Conservation (phyloP, 2,888 invertebrate species). For the Caenorhabditis becei region DNA sequence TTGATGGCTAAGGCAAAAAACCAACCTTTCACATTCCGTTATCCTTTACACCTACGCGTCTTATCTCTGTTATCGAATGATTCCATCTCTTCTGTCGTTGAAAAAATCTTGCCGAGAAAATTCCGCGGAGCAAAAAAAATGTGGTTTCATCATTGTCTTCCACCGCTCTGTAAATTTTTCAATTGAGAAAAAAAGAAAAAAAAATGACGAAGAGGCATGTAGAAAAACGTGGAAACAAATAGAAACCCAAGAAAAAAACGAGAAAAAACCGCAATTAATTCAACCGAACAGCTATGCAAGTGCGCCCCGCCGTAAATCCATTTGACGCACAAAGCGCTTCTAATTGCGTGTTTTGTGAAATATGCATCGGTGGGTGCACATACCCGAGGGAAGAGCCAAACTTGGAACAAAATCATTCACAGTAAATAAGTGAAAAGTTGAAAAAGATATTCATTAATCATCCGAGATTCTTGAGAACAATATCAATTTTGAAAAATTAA, state of each 20-base stretch:
- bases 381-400: too few relatives aligned
- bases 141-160: background rate
- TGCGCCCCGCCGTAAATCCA: background rate
- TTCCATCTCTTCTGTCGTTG: background rate
- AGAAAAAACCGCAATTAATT: background rate
- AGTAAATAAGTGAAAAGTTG: too few relatives aligned
- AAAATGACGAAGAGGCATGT: too few relatives aligned
- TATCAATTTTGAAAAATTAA: too few relatives aligned
- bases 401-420: too few relatives aligned
- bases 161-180: background rate
- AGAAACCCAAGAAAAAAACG: background rate
- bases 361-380: background rate
- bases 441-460: too few relatives aligned
- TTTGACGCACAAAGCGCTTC: slow-evolving; percentile 3
- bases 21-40: background rate
- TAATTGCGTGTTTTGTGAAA: background rate
- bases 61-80: background rate
- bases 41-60: background rate
- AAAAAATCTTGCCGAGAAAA: background rate
- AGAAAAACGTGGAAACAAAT: background rate
- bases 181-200: too few relatives aligned
- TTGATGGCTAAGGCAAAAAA: background rate
- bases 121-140: background rate
- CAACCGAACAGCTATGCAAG: slow-evolving; percentile 5
- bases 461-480: too few relatives aligned